Base-by-base conservation (phyloP, 2,797 vertebrate species). In the Molossus alvarezi region DNA sequence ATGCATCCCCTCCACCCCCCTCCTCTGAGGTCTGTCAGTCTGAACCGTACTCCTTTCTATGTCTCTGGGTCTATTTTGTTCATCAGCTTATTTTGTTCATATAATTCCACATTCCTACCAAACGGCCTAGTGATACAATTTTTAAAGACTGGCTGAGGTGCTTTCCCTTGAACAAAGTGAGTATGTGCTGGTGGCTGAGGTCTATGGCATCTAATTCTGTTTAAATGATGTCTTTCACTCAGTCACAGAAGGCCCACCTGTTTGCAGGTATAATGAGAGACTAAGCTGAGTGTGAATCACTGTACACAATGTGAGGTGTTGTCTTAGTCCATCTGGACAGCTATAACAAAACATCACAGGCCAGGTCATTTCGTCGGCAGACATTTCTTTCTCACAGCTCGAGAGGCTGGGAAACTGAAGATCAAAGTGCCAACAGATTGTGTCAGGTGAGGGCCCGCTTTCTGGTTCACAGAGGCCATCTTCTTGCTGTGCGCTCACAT, bases 211-310 rank as follows among this genome's bases (percentile, higher is more conserved):
- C 45, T 55, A 57, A 89, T 51, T 25, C 53, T 72, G 5, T 88
- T 60, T 18, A 67, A 29, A 48, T 48, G 8, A 55, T 64, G 20
- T 58, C 77, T 55, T 64, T n/a, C 41, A 80, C 55, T 88, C 76
- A 55, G 18, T 84, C 55, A 81, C 45, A 79, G 53, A 23, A 88
- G 64, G 53, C 29, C 27, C 27, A 23, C 1, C n/a, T 87, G 21
- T 81, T 18, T 82, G 25, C 17, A 45, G 60, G 75, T 88, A 75
- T 75, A 75, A 67, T 20, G 23, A 95, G 77, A 94, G 37, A 75
- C 29, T 29, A 57, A 88, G n/a, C 71, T 45, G 57, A 48, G 10
- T 37, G 13, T 23, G 72, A 69, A 27, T 51, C 45, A 62, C 57
- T 27, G 0, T 27, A 37, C 15, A 53, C 64, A 86, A 85, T 21